Conservation (phyloP, 1,140 invertebrate genomes). For the Bilobella aurantiaca region DNA sequence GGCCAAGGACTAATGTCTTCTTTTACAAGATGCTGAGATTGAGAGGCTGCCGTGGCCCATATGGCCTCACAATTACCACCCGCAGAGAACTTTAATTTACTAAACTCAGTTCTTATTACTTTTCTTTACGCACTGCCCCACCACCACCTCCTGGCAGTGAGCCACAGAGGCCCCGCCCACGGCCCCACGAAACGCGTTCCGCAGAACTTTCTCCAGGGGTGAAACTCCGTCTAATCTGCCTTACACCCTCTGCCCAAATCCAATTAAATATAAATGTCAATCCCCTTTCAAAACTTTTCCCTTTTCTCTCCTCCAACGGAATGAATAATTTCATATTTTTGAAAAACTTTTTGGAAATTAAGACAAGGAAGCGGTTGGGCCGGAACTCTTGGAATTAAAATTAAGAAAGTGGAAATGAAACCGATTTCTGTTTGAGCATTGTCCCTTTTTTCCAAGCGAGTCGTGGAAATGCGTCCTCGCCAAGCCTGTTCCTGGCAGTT, state of each 20-base stretch:
- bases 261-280: neutral
- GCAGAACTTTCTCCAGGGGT: too few relatives aligned
- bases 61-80: slow-evolving; percentile 31
- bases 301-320: slow-evolving; percentile 4
- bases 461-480: too few relatives aligned
- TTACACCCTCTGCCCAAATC: neutral
- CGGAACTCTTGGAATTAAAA: neutral
- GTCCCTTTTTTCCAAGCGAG: too few relatives aligned
- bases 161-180: too few relatives aligned
- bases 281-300: slow-evolving; percentile 1
- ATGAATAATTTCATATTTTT: too few relatives aligned
- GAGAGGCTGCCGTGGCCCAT: too few relatives aligned
- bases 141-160: too few relatives aligned
- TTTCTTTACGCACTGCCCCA: neutral
- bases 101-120: neutral
- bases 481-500: neutral
- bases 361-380: too few relatives aligned
- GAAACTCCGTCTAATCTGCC: too few relatives aligned
- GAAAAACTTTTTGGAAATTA: too few relatives aligned
- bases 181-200: too few relatives aligned
- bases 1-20: neutral
- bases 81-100: slow-evolving; percentile 9
- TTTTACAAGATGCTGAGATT: too few relatives aligned
- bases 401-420: neutral
- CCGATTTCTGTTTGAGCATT: neutral